A percentile compares a stretch with the other conserved stretches of the same genome.
Evolutionary conservation across 2,113 vertebrate species (phyloP).

Genomic region (Diphyllodes magnificus): DNA sequence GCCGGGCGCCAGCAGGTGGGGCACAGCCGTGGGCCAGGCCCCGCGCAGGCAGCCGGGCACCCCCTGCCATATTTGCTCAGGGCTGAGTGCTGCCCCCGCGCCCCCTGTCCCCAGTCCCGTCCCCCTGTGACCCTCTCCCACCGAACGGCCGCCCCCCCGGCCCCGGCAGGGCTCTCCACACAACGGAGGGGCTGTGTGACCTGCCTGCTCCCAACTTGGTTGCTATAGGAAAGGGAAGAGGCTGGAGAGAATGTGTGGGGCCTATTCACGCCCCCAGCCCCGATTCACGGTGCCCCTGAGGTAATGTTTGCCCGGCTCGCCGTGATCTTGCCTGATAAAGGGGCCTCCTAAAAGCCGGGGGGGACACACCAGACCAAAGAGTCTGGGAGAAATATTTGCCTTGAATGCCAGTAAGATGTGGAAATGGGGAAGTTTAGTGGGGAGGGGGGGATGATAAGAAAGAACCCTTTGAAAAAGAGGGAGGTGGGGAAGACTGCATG

Average conservation of each 20-base stretch:
- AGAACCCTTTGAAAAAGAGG: conserved; percentile 47
- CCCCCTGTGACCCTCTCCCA: neutral
- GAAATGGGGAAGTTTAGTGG: conserved; percentile 7
- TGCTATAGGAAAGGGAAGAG: conserved; percentile 68
- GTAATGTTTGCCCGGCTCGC: conserved; percentile 64
- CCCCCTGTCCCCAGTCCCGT: neutral
- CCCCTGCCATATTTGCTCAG: neutral
- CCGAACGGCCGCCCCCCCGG: neutral
- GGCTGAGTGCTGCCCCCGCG: neutral
- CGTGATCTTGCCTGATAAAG: conserved; percentile 52
- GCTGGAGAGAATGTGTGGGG: conserved; percentile 63
- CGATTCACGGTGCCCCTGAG: conserved; percentile 58
- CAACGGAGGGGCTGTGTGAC: conserved; percentile 64
- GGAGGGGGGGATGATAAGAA: neutral
- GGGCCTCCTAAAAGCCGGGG: conserved; percentile 29
- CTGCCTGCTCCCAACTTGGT: conserved; percentile 58
- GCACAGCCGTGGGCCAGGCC: neutral
- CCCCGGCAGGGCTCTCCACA: neutral
- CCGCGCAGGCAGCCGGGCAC: accelerated
- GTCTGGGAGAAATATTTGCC: conserved; percentile 64
- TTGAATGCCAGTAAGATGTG: conserved; percentile 43
- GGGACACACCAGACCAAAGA: conserved; percentile 7
- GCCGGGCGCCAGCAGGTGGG: accelerated
- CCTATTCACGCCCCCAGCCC: conserved; percentile 59
- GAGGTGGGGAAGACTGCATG: neutral